Percentiles rank a stretch among this genome's conserved stretches.
Evolutionary conservation across 2,888 invertebrate species (phyloP).

Genomic region (Mesorhabditis spiculigera): DNA sequence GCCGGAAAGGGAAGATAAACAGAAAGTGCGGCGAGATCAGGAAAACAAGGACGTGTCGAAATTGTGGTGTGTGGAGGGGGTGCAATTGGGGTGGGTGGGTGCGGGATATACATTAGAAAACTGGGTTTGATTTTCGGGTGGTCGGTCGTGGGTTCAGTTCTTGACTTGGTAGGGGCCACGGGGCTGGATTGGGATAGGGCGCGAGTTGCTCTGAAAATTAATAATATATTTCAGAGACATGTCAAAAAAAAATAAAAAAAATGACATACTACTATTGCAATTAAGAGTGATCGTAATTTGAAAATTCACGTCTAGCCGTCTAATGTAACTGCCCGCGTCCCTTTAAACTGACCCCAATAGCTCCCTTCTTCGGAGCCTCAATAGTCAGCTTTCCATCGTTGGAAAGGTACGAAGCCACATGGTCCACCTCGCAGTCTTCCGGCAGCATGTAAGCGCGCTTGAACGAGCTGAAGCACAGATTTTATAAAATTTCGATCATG

Average conservation of each 20-base stretch:
- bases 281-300: too few species aligned
- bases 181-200: not conserved
- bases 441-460: not conserved
- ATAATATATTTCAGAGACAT: too few species aligned
- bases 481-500: not conserved
- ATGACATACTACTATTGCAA: too few species aligned
- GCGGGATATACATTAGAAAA: too few species aligned
- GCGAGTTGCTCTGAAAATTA: not conserved
- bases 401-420: not conserved
- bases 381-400: slow-evolving; percentile 4
- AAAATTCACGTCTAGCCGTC: too few species aligned
- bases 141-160: not conserved
- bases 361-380: slow-evolving; percentile 3
- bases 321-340: too few species aligned
- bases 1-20: not conserved
- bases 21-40: not conserved
- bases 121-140: too few species aligned
- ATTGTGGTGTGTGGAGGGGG: not conserved
- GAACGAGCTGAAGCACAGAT: not conserved
- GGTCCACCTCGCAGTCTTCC: slow-evolving; percentile 2
- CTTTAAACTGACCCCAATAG: not conserved
- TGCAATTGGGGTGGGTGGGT: too few species aligned
- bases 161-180: not conserved
- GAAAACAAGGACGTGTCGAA: not conserved
- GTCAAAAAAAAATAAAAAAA: too few species aligned